These are phyloP conservation scores for Stegodyphus mimosarum DNA, from an alignment of 1,140 invertebrate species.

Conservation along the genomic window DNA sequence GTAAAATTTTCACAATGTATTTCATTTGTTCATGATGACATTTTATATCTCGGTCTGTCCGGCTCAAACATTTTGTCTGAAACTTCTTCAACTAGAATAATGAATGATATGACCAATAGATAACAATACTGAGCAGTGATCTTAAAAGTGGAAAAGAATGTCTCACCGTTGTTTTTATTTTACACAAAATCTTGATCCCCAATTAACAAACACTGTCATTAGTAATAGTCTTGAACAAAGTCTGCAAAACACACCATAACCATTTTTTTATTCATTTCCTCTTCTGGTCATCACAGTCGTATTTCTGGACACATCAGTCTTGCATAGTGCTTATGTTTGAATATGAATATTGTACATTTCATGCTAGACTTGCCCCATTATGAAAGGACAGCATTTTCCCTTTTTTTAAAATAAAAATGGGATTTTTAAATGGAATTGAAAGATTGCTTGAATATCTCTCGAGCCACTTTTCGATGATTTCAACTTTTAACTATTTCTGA, in stretches of 20 bases:
- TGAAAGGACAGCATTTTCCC: too few species aligned
- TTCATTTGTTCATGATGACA: constrained; percentile 38
- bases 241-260: background rate
- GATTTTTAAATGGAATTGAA: too few species aligned
- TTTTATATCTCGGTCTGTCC: constrained; percentile 8
- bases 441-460: too few species aligned
- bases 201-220: constrained; percentile 23
- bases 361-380: background rate
- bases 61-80: background rate
- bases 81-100: constrained; percentile 18
- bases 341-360: background rate
- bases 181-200: constrained; percentile 57
- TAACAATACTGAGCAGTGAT: constrained; percentile 54
- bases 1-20: constrained; percentile 41
- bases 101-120: constrained; percentile 54
- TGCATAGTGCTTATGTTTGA: constrained; percentile 3
- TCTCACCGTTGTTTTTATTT: constrained; percentile 16
- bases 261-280: background rate
- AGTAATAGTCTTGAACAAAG: constrained; percentile 19
- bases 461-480: background rate
- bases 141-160: constrained; percentile 31
- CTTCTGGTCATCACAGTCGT: too few species aligned
- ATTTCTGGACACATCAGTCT: constrained; percentile 18
- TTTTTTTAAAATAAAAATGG: too few species aligned
- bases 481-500: constrained; percentile 6